A percentile compares a stretch with the other conserved stretches of the same genome.
phyloP scores from a whole-genome alignment of 1,140 invertebrate genomes.

The Drosophila busckii region DNA sequence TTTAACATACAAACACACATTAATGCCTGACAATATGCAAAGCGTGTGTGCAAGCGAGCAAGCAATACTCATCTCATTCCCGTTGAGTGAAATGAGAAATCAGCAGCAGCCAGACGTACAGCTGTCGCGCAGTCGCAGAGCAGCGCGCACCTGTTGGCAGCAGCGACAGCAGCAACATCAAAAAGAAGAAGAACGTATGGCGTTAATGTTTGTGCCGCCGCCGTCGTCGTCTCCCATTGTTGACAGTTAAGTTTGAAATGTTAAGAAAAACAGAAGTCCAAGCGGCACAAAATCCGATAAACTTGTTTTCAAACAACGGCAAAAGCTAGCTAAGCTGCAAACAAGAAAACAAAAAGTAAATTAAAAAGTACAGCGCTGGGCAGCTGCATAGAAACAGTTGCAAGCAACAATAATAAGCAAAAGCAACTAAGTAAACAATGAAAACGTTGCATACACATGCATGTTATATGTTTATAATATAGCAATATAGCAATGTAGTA shows the following conservation, averaged over 20 bases:
- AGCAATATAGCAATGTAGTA: too few relatives aligned
- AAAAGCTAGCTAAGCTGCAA: conserved; percentile 41
- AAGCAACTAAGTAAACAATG: too few relatives aligned
- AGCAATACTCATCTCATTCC: conserved; percentile 13
- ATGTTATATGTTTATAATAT: background rate
- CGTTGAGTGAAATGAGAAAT: conserved; percentile 25
- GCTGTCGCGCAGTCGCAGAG: conserved; percentile 8
- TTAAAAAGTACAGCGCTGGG: conserved; percentile 10
- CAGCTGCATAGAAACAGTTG: conserved; percentile 5
- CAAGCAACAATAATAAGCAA: too few relatives aligned
- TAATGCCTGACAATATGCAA: conserved; percentile 8
- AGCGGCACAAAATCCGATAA: conserved; percentile 42
- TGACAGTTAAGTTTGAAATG: conserved; percentile 51
- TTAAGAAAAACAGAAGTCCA: conserved; percentile 44
- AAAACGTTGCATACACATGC: background rate
- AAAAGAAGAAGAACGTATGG: background rate
- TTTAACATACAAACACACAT: conserved; percentile 37
- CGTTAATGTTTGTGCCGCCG: conserved; percentile 5
- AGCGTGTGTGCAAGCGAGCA: background rate
- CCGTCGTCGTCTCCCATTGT: conserved; percentile 32
- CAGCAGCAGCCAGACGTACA: conserved; percentile 4
- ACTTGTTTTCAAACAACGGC: conserved; percentile 56
- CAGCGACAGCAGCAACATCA: conserved; percentile 1
- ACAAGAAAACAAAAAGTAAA: conserved; percentile 8
- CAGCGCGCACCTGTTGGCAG: conserved; percentile 29